Evolutionary conservation across 2,888 invertebrate genomes (phyloP).

Genomic region (Apeira syringaria): DNA sequence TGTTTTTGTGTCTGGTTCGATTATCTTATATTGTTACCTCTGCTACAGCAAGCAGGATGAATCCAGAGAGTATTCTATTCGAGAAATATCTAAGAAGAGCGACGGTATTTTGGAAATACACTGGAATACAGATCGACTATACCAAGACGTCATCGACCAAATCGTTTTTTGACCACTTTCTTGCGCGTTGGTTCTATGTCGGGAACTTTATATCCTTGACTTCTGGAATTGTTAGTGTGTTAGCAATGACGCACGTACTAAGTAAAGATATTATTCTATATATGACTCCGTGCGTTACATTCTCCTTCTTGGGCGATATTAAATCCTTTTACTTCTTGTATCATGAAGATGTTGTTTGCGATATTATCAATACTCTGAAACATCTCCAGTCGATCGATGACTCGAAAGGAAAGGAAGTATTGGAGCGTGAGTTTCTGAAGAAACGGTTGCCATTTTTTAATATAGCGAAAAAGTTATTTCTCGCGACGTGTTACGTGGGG

Average conservation of each 20-base stretch:
- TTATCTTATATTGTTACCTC: no score
- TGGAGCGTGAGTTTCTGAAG: conserved; percentile 8
- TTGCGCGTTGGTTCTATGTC: conserved; percentile 34
- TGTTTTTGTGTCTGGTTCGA: no score
- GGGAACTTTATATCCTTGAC: conserved; percentile 33
- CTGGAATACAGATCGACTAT: conserved; percentile 14
- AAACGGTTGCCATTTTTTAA: conserved; percentile 33
- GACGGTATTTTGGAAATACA: conserved; percentile 29
- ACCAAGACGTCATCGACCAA: not conserved
- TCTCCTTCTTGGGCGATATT: conserved; percentile 39
- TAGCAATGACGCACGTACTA: not conserved
- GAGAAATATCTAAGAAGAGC: conserved; percentile 36
- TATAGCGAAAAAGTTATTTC: conserved; percentile 29
- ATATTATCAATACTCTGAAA: conserved; percentile 36
- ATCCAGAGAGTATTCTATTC: conserved; percentile 31
- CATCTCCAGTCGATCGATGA: conserved; percentile 14
- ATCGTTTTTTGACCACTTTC: conserved; percentile 20
- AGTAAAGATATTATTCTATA: conserved; percentile 42
- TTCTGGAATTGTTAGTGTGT: conserved; percentile 24
- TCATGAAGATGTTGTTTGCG: conserved; percentile 34
- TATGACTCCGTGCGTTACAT: conserved; percentile 41
- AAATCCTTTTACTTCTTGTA: conserved; percentile 44
- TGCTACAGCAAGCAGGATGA: conserved; percentile 18
- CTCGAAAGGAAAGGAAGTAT: conserved; percentile 4
- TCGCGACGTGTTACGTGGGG: conserved; percentile 20